Evolutionary conservation across 37 sponge, comb jelly and placozoan genomes (phyloP).

Genomic region (Hormiphora californensis): DNA sequence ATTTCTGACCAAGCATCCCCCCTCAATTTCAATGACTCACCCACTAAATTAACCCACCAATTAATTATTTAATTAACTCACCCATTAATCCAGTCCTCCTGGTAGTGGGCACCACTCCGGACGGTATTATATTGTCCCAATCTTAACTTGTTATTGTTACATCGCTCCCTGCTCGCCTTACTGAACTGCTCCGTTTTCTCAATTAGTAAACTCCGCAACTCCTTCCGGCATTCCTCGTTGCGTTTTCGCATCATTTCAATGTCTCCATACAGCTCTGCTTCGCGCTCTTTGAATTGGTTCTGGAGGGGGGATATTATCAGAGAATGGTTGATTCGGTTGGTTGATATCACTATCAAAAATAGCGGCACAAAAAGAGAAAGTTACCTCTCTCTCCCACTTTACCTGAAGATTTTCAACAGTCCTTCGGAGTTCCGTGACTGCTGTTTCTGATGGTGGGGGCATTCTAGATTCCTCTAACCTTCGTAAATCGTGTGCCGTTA

Average conservation of each 20-base stretch:
- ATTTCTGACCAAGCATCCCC: neutral
- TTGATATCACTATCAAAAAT: too few species aligned
- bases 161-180: conserved; percentile 15
- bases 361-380: too few species aligned
- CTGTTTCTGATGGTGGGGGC: neutral
- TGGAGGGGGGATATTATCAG: neutral
- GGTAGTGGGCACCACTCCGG: conserved; percentile 29
- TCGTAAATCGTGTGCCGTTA: neutral
- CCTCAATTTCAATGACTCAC: neutral
- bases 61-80: neutral
- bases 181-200: conserved; percentile 22
- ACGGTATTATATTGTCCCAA: conserved; percentile 45
- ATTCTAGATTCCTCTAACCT: conserved; percentile 24
- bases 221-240: conserved; percentile 13
- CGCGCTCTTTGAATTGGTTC: conserved; percentile 41
- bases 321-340: too few species aligned
- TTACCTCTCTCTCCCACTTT: too few species aligned
- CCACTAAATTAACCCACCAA: neutral
- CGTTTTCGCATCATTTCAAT: neutral
- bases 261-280: conserved; percentile 11
- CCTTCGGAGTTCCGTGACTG: conserved; percentile 8
- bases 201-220: neutral
- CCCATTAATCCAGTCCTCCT: conserved; percentile 53
- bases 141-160: conserved; percentile 47
- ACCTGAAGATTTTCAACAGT: conserved; percentile 53